These are phyloP conservation scores for Elegia similella DNA, from an alignment of 2,888 invertebrate species.

Conservation along the genomic window DNA sequence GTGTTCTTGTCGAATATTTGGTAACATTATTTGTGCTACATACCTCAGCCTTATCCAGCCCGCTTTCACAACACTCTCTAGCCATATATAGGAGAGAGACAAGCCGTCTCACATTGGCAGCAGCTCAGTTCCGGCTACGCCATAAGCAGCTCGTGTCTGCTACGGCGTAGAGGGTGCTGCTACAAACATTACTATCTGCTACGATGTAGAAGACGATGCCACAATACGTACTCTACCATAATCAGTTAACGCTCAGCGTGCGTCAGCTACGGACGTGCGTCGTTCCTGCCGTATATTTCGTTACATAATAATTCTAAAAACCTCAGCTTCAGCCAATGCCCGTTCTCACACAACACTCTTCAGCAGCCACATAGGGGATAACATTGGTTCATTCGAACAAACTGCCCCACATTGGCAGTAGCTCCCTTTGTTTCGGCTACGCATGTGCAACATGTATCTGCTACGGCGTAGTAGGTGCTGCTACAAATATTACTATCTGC, in stretches of 20 bases:
- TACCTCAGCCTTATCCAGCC: too few relatives aligned
- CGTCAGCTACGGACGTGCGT: neutral
- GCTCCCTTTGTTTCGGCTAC: constrained; percentile 82
- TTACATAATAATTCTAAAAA: too few relatives aligned
- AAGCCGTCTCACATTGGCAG: constrained; percentile 33
- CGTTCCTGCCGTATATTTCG: neutral
- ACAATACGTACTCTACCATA: too few relatives aligned
- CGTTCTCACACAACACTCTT: too few relatives aligned
- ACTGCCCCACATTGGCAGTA: constrained; percentile 32
- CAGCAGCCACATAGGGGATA: constrained; percentile 21
- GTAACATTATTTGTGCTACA: too few relatives aligned
- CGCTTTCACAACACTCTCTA: too few relatives aligned
- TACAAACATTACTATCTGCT: neutral
- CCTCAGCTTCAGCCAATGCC: too few relatives aligned
- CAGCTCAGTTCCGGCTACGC: constrained; percentile 83
- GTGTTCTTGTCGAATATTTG: neutral
- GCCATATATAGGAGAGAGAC: too few relatives aligned
- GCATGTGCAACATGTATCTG: neutral
- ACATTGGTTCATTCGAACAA: constrained; percentile 24
- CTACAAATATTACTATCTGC: neutral
- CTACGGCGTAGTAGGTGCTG: neutral
- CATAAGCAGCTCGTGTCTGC: constrained; percentile 87
- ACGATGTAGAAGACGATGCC: neutral
- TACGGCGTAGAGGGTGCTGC: neutral
- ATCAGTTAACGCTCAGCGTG: too few relatives aligned